Percentiles rank a stretch among this genome's conserved stretches.
Evolutionary conservation across 2,797 vertebrate species (phyloP).

Genomic region (Thalassophryne amazonica): DNA sequence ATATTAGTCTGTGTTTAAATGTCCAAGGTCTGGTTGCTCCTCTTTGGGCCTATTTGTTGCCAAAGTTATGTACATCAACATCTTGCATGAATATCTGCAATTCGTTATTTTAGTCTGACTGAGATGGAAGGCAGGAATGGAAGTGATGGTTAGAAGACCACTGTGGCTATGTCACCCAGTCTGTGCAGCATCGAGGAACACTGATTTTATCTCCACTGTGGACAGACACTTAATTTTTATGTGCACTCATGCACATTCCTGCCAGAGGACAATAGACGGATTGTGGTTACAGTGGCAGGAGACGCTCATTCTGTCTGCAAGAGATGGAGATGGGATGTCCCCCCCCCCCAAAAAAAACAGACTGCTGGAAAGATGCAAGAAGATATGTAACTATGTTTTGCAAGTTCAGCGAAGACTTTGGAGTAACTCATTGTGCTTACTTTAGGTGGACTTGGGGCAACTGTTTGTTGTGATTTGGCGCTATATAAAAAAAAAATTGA

Average conservation of each 20-base stretch:
- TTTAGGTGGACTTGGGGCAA: too few relatives aligned
- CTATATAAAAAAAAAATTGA: too few relatives aligned
- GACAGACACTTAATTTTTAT: constrained; percentile 51
- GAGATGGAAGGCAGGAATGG: constrained; percentile 40
- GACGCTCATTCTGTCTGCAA: constrained; percentile 40
- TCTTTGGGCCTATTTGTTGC: constrained; percentile 15
- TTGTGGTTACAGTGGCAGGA: constrained; percentile 44
- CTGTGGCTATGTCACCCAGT: constrained; percentile 37
- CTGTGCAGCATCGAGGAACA: constrained; percentile 47
- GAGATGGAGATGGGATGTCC: constrained; percentile 10
- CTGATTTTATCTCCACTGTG: constrained; percentile 35
- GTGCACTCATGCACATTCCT: constrained; percentile 55
- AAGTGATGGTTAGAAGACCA: constrained; percentile 41
- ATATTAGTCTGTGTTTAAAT: constrained; percentile 16
- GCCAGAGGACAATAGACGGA: constrained; percentile 49
- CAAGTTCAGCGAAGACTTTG: too few relatives aligned
- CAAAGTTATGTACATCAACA: constrained; percentile 33
- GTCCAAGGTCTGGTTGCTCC: constrained; percentile 10
- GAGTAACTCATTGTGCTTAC: too few relatives aligned
- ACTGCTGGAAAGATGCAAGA: too few relatives aligned
- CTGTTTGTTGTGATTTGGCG: too few relatives aligned
- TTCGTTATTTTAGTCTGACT: constrained; percentile 42
- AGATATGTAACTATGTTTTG: too few relatives aligned
- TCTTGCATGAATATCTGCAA: constrained; percentile 46
- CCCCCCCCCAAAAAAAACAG: too few relatives aligned